Evolutionary conservation across 2,888 invertebrate species (phyloP).

Genomic region (Ormyrus thymus): DNA sequence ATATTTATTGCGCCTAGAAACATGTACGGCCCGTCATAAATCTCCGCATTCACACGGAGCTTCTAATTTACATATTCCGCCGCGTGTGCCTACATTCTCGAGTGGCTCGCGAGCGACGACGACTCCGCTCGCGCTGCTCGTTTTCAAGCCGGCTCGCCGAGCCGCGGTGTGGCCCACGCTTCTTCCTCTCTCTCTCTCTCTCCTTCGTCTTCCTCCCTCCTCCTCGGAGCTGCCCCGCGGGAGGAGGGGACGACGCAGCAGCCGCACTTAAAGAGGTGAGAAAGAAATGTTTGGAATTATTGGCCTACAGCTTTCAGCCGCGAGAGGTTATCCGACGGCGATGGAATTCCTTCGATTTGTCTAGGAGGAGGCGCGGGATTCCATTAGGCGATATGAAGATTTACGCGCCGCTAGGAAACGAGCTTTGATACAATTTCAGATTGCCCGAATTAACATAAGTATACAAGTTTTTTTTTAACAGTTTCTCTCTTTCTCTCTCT

Average conservation of each 20-base stretch:
- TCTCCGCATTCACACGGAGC: slow-evolving; percentile 75
- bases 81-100: slow-evolving; percentile 30
- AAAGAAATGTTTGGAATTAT: slow-evolving; percentile 41
- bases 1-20: slow-evolving; percentile 75
- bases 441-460: no score
- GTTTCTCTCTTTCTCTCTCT: no score
- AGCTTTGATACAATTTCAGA: no score
- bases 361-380: no score
- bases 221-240: background rate
- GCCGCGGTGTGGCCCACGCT: slow-evolving; percentile 44
- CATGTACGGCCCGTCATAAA: slow-evolving; percentile 73
- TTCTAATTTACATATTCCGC: slow-evolving; percentile 74
- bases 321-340: slow-evolving; percentile 8
- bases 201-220: background rate
- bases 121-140: no score
- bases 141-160: no score
- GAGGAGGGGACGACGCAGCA: background rate
- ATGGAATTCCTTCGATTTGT: slow-evolving; percentile 5
- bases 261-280: slow-evolving; percentile 28
- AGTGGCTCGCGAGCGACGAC: background rate
- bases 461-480: no score
- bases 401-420: no score
- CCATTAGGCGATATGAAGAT: no score
- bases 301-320: slow-evolving; percentile 46
- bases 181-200: background rate